These are phyloP conservation scores for Cantharis flavilabris DNA, from an alignment of 2,888 invertebrate species.

Conservation along the genomic window DNA sequence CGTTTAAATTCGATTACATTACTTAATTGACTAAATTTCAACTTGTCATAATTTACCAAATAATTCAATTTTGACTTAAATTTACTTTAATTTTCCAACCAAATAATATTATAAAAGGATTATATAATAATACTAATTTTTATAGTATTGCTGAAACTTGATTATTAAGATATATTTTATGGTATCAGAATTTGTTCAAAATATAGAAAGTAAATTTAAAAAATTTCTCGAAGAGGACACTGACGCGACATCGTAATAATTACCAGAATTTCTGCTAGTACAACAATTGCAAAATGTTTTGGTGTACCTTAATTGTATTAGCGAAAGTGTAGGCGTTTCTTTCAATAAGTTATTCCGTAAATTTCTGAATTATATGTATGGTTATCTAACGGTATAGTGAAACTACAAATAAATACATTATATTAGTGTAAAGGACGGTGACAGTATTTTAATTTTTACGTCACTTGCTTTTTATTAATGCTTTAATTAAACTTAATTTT, in stretches of 20 bases:
- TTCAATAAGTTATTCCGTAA: background rate
- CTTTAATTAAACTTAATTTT: background rate
- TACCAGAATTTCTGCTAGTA: background rate
- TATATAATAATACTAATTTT: background rate
- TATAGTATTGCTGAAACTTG: background rate
- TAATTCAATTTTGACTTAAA: background rate
- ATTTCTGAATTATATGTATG: background rate
- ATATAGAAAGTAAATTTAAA: background rate
- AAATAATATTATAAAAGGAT: background rate
- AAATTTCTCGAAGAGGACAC: background rate
- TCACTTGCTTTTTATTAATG: background rate
- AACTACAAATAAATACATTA: background rate
- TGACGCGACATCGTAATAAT: background rate
- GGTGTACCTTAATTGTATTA: background rate
- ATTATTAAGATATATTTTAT: background rate
- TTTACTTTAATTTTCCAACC: background rate
- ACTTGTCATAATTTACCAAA: background rate
- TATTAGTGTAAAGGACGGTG: background rate
- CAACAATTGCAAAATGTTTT: background rate
- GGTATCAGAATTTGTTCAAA: background rate
- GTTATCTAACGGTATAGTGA: background rate
- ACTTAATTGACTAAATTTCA: background rate
- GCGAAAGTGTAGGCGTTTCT: background rate
- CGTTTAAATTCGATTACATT: background rate
- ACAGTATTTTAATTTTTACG: background rate